These are phyloP conservation scores for Cybosia mesomella DNA, from an alignment of 2,888 invertebrate species.

Conservation along the genomic window DNA sequence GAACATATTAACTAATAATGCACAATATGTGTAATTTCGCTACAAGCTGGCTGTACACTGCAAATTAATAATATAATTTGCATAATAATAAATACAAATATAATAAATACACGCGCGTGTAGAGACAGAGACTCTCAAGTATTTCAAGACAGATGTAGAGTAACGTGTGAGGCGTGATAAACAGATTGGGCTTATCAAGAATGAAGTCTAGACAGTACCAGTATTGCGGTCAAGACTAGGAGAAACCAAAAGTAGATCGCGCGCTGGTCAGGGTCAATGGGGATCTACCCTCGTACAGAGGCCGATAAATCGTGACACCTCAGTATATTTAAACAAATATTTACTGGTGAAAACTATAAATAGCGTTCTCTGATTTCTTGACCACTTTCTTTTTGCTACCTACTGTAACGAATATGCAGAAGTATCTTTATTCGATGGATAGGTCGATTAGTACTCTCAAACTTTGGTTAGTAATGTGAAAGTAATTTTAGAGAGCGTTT, in stretches of 20 bases:
- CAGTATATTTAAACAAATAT: too few relatives aligned
- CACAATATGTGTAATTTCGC: conserved; percentile 6
- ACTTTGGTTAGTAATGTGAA: too few relatives aligned
- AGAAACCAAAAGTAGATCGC: conserved; percentile 47
- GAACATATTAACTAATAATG: not conserved
- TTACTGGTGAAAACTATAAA: too few relatives aligned
- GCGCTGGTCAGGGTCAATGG: conserved; percentile 51
- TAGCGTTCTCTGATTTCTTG: too few relatives aligned
- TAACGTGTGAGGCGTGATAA: conserved; percentile 42
- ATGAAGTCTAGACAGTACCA: conserved; percentile 45
- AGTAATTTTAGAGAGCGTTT: too few relatives aligned
- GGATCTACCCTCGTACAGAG: conserved; percentile 30
- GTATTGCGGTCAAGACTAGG: conserved; percentile 37
- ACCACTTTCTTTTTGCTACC: too few relatives aligned
- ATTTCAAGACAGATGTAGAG: conserved; percentile 32
- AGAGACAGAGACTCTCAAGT: conserved; percentile 17
- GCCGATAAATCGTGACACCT: not conserved
- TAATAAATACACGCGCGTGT: conserved; percentile 26
- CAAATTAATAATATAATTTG: too few relatives aligned
- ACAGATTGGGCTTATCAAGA: conserved; percentile 43
- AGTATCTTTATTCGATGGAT: too few relatives aligned
- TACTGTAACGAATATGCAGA: too few relatives aligned
- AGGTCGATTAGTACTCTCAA: too few relatives aligned
- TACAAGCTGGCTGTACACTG: conserved; percentile 14
- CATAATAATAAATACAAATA: too few relatives aligned